These are phyloP conservation scores for Chionomys nivalis DNA, from an alignment of 2,113 vertebrate species.

Conservation along the genomic window DNA sequence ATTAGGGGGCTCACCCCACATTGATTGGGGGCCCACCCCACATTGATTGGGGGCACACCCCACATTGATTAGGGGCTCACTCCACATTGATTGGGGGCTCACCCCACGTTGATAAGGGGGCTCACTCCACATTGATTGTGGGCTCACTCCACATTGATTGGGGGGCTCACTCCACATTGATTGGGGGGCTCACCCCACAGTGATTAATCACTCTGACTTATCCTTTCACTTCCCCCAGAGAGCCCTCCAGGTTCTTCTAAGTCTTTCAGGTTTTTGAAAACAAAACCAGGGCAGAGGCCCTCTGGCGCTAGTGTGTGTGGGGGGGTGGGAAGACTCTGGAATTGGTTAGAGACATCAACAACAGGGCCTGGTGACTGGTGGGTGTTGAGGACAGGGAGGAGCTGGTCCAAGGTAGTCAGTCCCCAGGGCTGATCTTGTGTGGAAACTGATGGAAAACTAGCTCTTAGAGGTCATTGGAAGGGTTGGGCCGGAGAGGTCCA, in stretches of 20 bases:
- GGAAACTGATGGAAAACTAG: neutral
- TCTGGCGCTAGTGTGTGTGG: neutral
- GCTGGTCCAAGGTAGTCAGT: neutral
- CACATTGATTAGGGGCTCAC: neutral
- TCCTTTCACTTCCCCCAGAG: neutral
- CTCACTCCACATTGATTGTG: neutral
- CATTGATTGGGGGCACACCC: neutral
- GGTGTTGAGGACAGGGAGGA: neutral
- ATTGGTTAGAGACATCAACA: neutral
- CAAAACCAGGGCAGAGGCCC: neutral
- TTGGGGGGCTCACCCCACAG: rapidly evolving
- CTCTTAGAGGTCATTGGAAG: neutral
- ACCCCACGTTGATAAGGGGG: neutral
- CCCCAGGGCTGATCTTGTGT: neutral
- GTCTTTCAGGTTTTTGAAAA: neutral
- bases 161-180: neutral
- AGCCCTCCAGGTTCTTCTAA: neutral
- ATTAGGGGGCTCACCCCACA: neutral
- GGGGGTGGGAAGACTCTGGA: neutral
- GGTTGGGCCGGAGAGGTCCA: neutral
- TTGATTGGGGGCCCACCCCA: neutral
- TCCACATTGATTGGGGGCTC: neutral
- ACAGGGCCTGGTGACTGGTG: neutral
- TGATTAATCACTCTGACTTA: neutral
- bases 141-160: neutral